A percentile compares a stretch with the other conserved stretches of the same genome.
phyloP scores from a whole-genome alignment of 2,888 invertebrate genomes.

The Plebejus anna region DNA sequence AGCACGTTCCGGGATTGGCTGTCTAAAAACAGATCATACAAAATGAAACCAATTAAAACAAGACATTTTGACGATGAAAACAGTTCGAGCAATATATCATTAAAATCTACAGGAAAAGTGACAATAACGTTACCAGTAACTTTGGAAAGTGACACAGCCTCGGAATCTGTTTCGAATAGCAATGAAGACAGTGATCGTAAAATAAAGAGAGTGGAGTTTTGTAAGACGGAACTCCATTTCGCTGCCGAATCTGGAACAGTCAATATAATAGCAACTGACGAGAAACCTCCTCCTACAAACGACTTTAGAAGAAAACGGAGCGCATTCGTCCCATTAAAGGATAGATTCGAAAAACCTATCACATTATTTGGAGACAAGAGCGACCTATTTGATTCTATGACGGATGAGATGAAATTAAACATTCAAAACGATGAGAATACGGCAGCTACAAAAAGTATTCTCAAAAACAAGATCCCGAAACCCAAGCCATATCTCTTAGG shows the following conservation, averaged over 20 bases:
- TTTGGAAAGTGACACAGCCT: slow-evolving; percentile 48
- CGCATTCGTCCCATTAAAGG: slow-evolving; percentile 67
- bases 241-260: slow-evolving; percentile 91
- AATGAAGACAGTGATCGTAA: slow-evolving; percentile 68
- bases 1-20: slow-evolving; percentile 71
- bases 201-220: slow-evolving; percentile 89
- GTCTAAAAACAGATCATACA: slow-evolving; percentile 57
- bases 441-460: slow-evolving; percentile 83
- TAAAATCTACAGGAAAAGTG: slow-evolving; percentile 66
- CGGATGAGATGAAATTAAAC: slow-evolving; percentile 43
- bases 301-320: slow-evolving; percentile 86
- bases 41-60: slow-evolving; percentile 49
- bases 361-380: slow-evolving; percentile 82
- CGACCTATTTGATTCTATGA: slow-evolving; percentile 47
- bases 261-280: slow-evolving; percentile 92
- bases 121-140: slow-evolving; percentile 65
- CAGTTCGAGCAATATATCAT: slow-evolving; percentile 55
- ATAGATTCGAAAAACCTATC: slow-evolving; percentile 75
- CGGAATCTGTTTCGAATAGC: slow-evolving; percentile 38
- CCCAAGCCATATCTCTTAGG: slow-evolving; percentile 87
- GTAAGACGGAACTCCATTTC: slow-evolving; percentile 93
- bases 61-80: slow-evolving; percentile 17
- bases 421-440: slow-evolving; percentile 65
- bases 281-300: slow-evolving; percentile 91
- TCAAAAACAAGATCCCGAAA: slow-evolving; percentile 86